Conservation (phyloP, 2,113 vertebrate genomes). For the Cyphomyrus plagiostoma region DNA sequence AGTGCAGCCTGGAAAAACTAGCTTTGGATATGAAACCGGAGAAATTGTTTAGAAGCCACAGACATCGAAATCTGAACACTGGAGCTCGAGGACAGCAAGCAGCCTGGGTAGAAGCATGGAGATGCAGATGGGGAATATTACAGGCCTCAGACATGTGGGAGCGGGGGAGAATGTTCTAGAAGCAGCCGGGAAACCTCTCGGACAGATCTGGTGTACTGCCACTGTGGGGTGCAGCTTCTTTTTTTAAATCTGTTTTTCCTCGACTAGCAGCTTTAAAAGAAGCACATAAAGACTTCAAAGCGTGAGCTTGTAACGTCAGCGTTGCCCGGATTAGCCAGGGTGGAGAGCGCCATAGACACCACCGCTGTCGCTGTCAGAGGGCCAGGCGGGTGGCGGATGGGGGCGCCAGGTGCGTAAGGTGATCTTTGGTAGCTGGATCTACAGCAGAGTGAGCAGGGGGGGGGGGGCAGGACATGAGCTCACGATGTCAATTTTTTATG, state of each 20-base stretch:
- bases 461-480: constrained; percentile 1
- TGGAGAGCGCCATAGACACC: no score
- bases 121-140: background rate
- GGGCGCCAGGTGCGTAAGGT: constrained; percentile 28
- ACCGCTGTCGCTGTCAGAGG: background rate
- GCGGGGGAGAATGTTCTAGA: background rate
- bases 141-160: background rate
- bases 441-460: background rate
- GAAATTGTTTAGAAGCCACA: constrained; percentile 29
- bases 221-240: background rate
- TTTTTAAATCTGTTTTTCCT: constrained; percentile 21
- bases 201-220: background rate
- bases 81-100: constrained; percentile 16
- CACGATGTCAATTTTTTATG: constrained; percentile 32
- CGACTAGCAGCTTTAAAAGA: background rate
- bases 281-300: background rate
- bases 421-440: constrained; percentile 14
- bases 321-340: no score
- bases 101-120: background rate
- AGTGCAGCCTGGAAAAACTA: background rate
- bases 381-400: constrained; percentile 15
- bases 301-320: background rate
- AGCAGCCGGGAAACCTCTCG: background rate
- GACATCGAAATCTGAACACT: constrained; percentile 12
- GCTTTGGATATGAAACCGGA: constrained; percentile 24